Percentiles rank a stretch among this genome's conserved stretches.
Conservation (phyloP, 1,140 invertebrate species). For the Cyclargus thomasi region DNA sequence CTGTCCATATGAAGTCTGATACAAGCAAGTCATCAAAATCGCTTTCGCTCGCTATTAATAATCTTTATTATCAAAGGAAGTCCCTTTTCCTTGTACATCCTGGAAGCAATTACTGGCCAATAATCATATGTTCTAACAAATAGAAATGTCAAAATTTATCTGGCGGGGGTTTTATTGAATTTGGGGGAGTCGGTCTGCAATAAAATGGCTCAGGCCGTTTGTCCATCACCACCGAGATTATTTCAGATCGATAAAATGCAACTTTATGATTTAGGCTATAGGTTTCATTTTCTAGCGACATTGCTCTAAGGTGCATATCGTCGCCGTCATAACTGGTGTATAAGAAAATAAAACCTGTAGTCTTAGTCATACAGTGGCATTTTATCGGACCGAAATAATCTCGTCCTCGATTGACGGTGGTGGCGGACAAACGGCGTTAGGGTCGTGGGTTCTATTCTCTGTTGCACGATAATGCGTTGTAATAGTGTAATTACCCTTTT, state of each 20-base stretch:
- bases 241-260: too few species aligned
- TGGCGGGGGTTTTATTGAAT: conserved; percentile 63
- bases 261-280: too few species aligned
- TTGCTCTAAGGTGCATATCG: too few species aligned
- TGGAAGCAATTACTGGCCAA: conserved; percentile 53
- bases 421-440: too few species aligned
- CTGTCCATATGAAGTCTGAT: too few species aligned
- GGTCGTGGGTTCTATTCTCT: conserved; percentile 35
- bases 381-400: too few species aligned
- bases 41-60: conserved; percentile 14
- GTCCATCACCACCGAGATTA: too few species aligned
- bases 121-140: conserved; percentile 67
- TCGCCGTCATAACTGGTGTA: too few species aligned
- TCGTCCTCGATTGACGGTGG: too few species aligned
- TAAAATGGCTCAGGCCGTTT: conserved; percentile 64
- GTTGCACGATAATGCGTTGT: conserved; percentile 57
- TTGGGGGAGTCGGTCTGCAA: conserved; percentile 35
- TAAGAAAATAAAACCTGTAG: too few species aligned
- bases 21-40: background rate
- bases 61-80: conserved; percentile 18
- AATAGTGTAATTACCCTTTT: conserved; percentile 70
- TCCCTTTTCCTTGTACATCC: conserved; percentile 9
- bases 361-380: too few species aligned
- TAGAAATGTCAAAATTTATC: conserved; percentile 64
- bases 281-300: too few species aligned